Base-by-base conservation (phyloP, 2,888 invertebrate species). In the Crematogaster levior region DNA sequence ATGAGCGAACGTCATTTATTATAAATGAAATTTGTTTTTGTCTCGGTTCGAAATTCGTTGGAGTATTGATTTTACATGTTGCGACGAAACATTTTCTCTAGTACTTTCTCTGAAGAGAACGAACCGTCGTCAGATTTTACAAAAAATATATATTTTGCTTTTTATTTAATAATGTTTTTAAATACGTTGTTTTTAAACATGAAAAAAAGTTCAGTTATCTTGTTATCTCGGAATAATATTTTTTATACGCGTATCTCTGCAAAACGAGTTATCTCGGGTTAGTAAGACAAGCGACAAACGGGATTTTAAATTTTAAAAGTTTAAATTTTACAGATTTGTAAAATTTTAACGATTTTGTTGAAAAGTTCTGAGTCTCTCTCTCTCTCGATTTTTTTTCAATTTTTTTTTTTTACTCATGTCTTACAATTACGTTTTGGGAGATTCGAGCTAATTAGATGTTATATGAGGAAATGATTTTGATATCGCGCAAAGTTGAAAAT, bases 181-280 rank as follows among this genome's bases (percentile, higher is more conserved):
- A n/a, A n/a, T n/a, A n/a, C n/a, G n/a, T n/a, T 75, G 66, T 66
- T 30, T 5, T 51, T 66, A 27, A 53, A 0, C 40, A 10, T 5
- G 6, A 24, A 34, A 65, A 75, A 75, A 53, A 61, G 37, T 53
- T 75, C 21, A 21, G 7, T 66, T 53, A 77, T 68, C 53, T 53
- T 53, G 30, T 51, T 77, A 53, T 70, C 53, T 77, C 3, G 21
- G 15, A 70, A 53, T 66, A 74, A 74, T 51, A n/a, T 68, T 77
- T 77, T 77, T 77, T 77, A 48, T 51, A 18, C 15, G 46, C 21
- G 18, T 74, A 75, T 75, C 48, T 7, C 48, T 68, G 68, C 18
- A 37, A 51, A 75, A 68, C 12, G 27, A 63, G 12, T 74, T 74
- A 74, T 74, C 68, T 51, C 43, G 37, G 48, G 24, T 40, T 70